Base-by-base conservation (phyloP, 1,140 invertebrate genomes). In the Spodoptera frugiperda region DNA sequence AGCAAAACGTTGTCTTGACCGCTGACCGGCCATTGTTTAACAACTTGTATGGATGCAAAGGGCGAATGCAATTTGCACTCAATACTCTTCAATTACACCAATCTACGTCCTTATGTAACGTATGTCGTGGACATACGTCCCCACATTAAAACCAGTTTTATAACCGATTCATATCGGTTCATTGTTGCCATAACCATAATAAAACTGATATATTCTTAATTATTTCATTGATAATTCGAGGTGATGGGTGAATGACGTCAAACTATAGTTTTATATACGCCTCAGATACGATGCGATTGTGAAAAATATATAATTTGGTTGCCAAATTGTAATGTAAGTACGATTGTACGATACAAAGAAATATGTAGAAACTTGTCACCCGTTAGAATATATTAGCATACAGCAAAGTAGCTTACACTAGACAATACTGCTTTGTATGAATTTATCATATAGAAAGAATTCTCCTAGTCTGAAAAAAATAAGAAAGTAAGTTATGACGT, bases 201-300 rank as follows among this genome's bases (percentile, higher is more conserved):
- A 30, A 48, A 48, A 48, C 44, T 39, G 33, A 61, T 61, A 21
- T 48, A 49, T 12, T 65, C 44, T 48, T 65, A 65, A 65, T 65
- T 65, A 65, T 65, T 46, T 65, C 61, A 65, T 49, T 65, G 61
- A 65, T 65, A 65, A 65, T 65, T 65, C 44, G 61, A 65, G 61
- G 61, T 65, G 44, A 65, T 65, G 61, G 61, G 61, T 65, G 61
- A 65, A 19, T 65, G 61, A 65, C 61, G 61, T 65, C 61, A 65
- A 48, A n/a, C 61, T 46, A 21, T 46, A 48, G 19, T 65, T 48
- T 46, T 65, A 48, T 48, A 30, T 25, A 67, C 44, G 21, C 12
- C 10, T 63, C 15, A 19, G 33, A 63, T 63, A 44, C n/a, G 59
- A 63, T 11, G 14, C 17, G 59, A 44, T 63, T 44, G 12, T 44